phyloP scores from a whole-genome alignment of 1,140 invertebrate species.

The Lepeophtheirus salmonis region DNA sequence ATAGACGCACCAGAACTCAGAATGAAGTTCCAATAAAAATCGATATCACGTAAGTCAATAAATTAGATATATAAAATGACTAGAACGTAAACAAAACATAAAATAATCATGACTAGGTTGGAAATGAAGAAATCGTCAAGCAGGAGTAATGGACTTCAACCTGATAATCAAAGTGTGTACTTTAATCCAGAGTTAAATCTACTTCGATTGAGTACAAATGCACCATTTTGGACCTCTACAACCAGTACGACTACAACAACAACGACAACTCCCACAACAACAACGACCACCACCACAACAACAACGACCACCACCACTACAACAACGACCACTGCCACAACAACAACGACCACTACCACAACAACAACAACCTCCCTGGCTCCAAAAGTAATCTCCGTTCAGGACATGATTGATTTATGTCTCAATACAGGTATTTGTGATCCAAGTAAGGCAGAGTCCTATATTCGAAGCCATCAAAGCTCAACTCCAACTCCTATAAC shows the following conservation, averaged over 20 bases:
- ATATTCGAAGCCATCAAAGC: background rate
- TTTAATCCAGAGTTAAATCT: background rate
- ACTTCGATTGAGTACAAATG: background rate
- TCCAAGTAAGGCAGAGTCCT: background rate
- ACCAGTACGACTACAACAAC: background rate
- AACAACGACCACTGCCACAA: background rate
- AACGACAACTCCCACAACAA: background rate
- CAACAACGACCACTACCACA: background rate
- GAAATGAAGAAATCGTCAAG: background rate
- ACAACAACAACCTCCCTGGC: background rate
- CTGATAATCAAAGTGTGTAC: background rate
- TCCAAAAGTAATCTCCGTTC: background rate
- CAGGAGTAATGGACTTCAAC: background rate
- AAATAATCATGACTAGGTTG: too few relatives aligned
- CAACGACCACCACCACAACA: background rate
- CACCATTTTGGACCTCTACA: background rate
- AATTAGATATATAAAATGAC: too few relatives aligned
- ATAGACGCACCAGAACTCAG: background rate
- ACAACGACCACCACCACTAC: background rate
- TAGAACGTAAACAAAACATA: too few relatives aligned
- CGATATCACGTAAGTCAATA: background rate
- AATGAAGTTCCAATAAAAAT: background rate
- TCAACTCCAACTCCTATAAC: background rate
- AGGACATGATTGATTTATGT: background rate
- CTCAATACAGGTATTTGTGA: background rate